Evolutionary conservation across 2,113 vertebrate species (phyloP), one percentile per base, ranked within the genome.

Genomic region (Rhinolophus sinicus): DNA sequence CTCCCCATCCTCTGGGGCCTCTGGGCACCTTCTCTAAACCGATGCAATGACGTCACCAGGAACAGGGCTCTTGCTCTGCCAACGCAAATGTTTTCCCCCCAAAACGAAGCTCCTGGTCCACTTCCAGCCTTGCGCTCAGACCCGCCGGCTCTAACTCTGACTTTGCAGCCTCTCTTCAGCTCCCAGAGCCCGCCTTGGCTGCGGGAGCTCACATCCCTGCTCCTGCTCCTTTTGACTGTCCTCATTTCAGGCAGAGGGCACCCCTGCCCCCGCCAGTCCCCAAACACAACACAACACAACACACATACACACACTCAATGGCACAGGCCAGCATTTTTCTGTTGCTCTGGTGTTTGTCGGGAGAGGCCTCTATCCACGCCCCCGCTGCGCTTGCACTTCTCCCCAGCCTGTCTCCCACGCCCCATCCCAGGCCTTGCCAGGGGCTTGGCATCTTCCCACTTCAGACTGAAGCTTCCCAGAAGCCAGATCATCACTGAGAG

Each of bases 11-110:
- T 94, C 82, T 8, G 16, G 93, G 78, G 81, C 65, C 65, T 93
- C 84, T 0, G 6, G 94, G 95, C 88, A 95, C 80, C 85, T 96
- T 97, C 91, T 96, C 82, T 26, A 86, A 93, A 85, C 73, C 83
- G 89, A 83, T 52, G 56, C 19, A 8, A 40, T 85, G 67, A 97
- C 60, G 73, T 91, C 85, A 96, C 11, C 35, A 64, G 82, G 73
- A 96, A 83, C 18, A 65, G 77, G 65, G 50, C 30, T 89, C 47
- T 86, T 58, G 35, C 24, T 69, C n/a, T 47, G 92, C 96, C 97
- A 97, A 76, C 6, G 56, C 78, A 97, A 94, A 96, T 1, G 19
- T 89, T 78, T 88, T 38, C 67, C 70, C 28, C 50, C 40, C 24
- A 13, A 93, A 96, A 85, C 4, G n/a, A 97, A 94, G 54, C 52